Evolutionary conservation across 2,888 invertebrate genomes (phyloP).

Genomic region (Lasioglossum lativentre): DNA sequence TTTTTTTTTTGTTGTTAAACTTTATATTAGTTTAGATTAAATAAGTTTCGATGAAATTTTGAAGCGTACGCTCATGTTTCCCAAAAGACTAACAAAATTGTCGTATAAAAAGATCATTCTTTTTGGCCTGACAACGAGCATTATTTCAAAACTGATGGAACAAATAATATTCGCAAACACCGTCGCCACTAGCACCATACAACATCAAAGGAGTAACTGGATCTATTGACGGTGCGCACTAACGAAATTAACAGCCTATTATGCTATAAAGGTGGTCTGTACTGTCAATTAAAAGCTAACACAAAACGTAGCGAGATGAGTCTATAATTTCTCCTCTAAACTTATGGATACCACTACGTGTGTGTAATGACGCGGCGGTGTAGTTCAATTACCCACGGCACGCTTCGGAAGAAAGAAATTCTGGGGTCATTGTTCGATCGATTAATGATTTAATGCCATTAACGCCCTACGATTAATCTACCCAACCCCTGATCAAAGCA

Average conservation of each 20-base stretch:
- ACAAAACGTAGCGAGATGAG: constrained; percentile 16
- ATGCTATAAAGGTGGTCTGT: constrained; percentile 33
- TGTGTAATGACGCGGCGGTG: constrained; percentile 6
- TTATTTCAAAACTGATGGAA: neutral
- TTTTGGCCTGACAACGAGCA: neutral
- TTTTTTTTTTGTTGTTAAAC: neutral
- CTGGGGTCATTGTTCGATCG: constrained; percentile 43
- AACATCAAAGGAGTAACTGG: constrained; percentile 53
- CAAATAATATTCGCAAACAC: constrained; percentile 26
- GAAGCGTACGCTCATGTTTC: neutral
- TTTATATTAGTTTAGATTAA: neutral
- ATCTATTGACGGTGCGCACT: constrained; percentile 46
- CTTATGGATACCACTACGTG: constrained; percentile 12
- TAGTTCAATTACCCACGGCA: constrained; percentile 36
- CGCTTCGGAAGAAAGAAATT: constrained; percentile 54
- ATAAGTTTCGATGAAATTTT: neutral
- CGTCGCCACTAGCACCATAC: constrained; percentile 23
- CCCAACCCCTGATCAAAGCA: constrained; percentile 74
- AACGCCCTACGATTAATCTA: constrained; percentile 69
- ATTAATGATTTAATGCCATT: constrained; percentile 72
- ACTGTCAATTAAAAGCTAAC: constrained; percentile 35
- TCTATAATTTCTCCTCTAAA: constrained; percentile 44
- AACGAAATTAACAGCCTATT: constrained; percentile 68
- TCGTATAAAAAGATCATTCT: neutral
- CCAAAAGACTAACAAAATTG: neutral